Conservation (phyloP, 1,140 invertebrate genomes). For the Eupristina koningsbergeri region DNA sequence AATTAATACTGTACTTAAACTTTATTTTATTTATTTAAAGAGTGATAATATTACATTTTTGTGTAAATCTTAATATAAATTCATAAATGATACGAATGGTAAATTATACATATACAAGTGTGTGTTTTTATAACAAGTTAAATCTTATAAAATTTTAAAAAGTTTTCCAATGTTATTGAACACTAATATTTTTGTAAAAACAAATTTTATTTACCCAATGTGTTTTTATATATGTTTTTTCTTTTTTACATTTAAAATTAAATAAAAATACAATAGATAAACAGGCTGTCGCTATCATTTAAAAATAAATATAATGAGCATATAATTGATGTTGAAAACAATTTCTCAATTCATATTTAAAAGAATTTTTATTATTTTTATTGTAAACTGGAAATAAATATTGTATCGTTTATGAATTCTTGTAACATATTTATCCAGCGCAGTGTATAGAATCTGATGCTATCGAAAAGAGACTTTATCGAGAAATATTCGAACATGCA, state of each 20-base stretch:
- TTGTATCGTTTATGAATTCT: constrained; percentile 16
- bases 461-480: constrained; percentile 12
- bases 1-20: neutral
- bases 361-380: neutral
- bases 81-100: neutral
- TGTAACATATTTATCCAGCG: constrained; percentile 8
- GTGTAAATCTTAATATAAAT: neutral
- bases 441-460: constrained; percentile 25
- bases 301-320: neutral
- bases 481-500: neutral
- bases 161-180: too few species aligned
- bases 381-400: neutral
- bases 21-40: neutral
- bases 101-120: too few species aligned
- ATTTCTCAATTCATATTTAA: neutral
- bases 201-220: neutral
- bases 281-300: neutral
- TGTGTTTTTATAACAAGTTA: too few species aligned
- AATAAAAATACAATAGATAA: neutral
- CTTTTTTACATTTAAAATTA: neutral
- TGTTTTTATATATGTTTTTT: neutral
- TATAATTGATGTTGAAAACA: constrained; percentile 39
- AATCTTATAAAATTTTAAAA: neutral
- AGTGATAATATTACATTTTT: neutral
- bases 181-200: neutral